Evolutionary conservation across 2,797 vertebrate genomes (phyloP), one percentile per base, ranked within the genome.

Genomic region (Melanotaenia trifasciata): DNA sequence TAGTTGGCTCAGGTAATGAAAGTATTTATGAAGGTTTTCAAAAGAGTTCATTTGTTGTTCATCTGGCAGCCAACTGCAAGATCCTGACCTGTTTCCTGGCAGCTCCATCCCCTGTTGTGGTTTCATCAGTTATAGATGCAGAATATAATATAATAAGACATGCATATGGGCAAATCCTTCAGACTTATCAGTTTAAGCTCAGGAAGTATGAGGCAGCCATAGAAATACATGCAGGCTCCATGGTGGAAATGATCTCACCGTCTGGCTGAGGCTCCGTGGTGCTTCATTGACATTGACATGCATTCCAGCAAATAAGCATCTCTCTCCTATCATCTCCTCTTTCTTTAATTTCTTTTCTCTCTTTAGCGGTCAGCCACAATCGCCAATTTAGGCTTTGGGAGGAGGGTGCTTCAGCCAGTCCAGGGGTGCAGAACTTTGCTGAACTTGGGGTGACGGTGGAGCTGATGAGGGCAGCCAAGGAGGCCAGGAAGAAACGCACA

Each of bases 361-460:
- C 64, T 75, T 68, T 72, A 96, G 95, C 92, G 50, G 93, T 95
- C 40, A 94, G 92, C 79, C 95, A 96, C 70, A 95, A 92, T 83
- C 87, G 74, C 5, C 90, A 92, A 83, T 96, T 94, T 92, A 91
- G 59, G 45, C 84, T 96, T 56, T 96, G 95, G 94, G 91, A 90
- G 81, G 92, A 95, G 81, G 94, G 94, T 2, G 83, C 81, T n/a
- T 22, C 11, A 16, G 93, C 95, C 62, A 94, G 93, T 50, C 63
- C 66, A n/a, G 95, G 95, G 67, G 87, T 96, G 78, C 92, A 90
- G 85, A 92, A 65, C 87, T 95, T 95, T 5, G 90, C 95, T 18
- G 95, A 96, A 90, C 38, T 93, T 0, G 95, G 95, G 10, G 65
- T 95, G 85, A 95, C 95, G 1, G 91, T 94, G 87, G 94, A 94